Evolutionary conservation across 2,888 invertebrate genomes (phyloP).

Genomic region (Acronicta alni): DNA sequence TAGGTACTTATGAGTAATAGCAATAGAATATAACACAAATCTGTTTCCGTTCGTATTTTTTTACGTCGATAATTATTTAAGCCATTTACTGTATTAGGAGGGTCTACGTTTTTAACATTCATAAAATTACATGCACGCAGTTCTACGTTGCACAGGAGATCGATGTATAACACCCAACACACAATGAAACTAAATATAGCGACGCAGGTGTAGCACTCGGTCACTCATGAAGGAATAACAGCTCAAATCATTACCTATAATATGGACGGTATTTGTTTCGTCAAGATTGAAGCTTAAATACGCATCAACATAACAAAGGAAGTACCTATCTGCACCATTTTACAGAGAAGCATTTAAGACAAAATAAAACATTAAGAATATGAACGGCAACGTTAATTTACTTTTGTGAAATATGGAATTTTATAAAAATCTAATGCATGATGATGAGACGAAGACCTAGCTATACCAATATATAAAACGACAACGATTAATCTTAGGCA

Average conservation of each 20-base stretch:
- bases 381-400: constrained; percentile 36
- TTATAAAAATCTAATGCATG: no score
- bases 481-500: no score
- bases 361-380: constrained; percentile 23
- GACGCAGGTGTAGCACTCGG: constrained; percentile 76
- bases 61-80: neutral
- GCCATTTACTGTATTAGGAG: constrained; percentile 19
- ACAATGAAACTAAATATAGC: constrained; percentile 87
- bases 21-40: neutral
- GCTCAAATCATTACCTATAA: constrained; percentile 61
- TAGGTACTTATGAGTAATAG: neutral
- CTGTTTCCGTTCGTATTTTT: no score
- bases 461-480: no score
- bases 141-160: constrained; percentile 70
- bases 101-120: constrained; percentile 33
- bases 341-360: no score
- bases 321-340: constrained; percentile 13
- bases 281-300: constrained; percentile 39
- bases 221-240: constrained; percentile 71
- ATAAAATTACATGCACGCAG: constrained; percentile 47
- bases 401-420: constrained; percentile 16
- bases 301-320: constrained; percentile 45
- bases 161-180: constrained; percentile 78
- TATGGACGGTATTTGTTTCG: constrained; percentile 53
- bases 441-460: no score